Percentiles rank a stretch among this genome's conserved stretches.
These are phyloP conservation scores for Hemithea aestivaria DNA, from an alignment of 2,888 invertebrate species.

Conservation along the genomic window DNA sequence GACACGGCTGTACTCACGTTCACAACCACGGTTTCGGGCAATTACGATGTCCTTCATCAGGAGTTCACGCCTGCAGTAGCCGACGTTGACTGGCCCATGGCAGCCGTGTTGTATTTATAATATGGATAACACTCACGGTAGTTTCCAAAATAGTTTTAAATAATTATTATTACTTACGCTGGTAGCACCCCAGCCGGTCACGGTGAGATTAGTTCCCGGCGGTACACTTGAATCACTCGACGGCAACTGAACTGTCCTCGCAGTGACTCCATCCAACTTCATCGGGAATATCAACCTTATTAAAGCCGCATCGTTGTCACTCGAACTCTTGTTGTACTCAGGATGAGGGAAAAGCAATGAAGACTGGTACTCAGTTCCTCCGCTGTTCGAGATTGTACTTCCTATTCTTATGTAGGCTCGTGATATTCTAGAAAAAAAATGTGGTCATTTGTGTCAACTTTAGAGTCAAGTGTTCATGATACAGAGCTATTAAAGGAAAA, in stretches of 20 bases:
- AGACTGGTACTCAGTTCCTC: constrained; percentile 60
- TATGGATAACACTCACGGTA: too few relatives aligned
- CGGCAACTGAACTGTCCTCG: constrained; percentile 39
- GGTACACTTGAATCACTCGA: constrained; percentile 30
- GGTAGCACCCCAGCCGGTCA: constrained; percentile 66
- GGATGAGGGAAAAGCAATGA: constrained; percentile 48
- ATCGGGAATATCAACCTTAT: constrained; percentile 50
- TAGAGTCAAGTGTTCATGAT: too few relatives aligned
- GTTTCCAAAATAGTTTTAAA: too few relatives aligned
- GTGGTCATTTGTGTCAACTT: too few relatives aligned
- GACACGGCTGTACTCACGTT: too few relatives aligned
- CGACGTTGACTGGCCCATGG: too few relatives aligned
- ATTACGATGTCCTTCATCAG: too few relatives aligned
- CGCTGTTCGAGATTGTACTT: constrained; percentile 48
- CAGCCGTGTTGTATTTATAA: too few relatives aligned
- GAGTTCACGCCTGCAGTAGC: too few relatives aligned
- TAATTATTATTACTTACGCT: constrained; percentile 47
- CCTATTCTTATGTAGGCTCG: constrained; percentile 55
- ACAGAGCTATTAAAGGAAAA: too few relatives aligned
- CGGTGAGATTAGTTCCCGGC: constrained; percentile 37
- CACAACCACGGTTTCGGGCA: too few relatives aligned
- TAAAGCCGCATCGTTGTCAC: constrained; percentile 68
- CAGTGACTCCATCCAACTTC: constrained; percentile 42
- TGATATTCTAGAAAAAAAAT: constrained; percentile 40
- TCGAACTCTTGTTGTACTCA: constrained; percentile 47